A percentile compares a stretch with the other conserved stretches of the same genome.
Conservation (phyloP, 2,888 invertebrate species). For the Ochlodes sylvanus region DNA sequence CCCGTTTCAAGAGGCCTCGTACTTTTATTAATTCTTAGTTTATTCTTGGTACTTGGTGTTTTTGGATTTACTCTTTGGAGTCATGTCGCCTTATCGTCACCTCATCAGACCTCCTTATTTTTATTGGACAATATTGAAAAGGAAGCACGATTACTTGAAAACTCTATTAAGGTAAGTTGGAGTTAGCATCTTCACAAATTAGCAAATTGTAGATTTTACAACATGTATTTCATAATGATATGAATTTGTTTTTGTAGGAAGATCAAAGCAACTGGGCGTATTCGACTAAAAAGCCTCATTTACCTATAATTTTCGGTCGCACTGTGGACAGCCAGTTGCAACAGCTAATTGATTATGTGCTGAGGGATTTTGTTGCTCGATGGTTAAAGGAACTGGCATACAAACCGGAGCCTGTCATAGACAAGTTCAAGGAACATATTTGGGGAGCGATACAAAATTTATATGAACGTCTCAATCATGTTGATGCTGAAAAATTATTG, state of each 20-base stretch:
- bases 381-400: slow-evolving; percentile 91
- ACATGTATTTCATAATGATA: no score
- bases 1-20: slow-evolving; percentile 64
- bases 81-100: slow-evolving; percentile 87
- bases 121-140: slow-evolving; percentile 85
- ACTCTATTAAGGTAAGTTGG: slow-evolving; percentile 80
- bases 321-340: slow-evolving; percentile 94
- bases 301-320: slow-evolving; percentile 92
- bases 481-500: slow-evolving; percentile 93
- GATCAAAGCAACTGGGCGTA: slow-evolving; percentile 73
- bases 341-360: slow-evolving; percentile 91
- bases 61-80: slow-evolving; percentile 83
- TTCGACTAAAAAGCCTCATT: slow-evolving; percentile 78
- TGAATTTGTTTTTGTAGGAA: slow-evolving; percentile 55
- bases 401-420: slow-evolving; percentile 87
- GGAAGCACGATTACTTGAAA: slow-evolving; percentile 85
- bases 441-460: slow-evolving; percentile 92
- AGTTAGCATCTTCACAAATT: no score
- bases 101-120: slow-evolving; percentile 86
- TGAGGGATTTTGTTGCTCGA: slow-evolving; percentile 91
- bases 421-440: slow-evolving; percentile 90
- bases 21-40: slow-evolving; percentile 62
- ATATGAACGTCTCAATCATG: slow-evolving; percentile 88
- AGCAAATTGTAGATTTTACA: no score
- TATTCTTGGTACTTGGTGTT: slow-evolving; percentile 59